These are phyloP conservation scores for Vicugna pacos DNA, from an alignment of 2,113 vertebrate genomes.

Conservation along the genomic window DNA sequence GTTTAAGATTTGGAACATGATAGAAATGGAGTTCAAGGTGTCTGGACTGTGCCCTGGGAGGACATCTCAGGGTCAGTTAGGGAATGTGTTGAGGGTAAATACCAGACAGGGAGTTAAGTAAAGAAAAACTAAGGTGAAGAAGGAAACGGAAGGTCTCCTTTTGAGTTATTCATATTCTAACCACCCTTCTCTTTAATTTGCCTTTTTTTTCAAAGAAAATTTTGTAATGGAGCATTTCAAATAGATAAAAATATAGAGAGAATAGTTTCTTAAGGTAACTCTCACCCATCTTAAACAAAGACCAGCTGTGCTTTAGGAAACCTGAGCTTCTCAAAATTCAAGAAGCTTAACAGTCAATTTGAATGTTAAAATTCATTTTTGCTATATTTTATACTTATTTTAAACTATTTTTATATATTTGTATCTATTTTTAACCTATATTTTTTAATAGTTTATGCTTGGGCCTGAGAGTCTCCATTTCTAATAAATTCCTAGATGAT, in stretches of 20 bases:
- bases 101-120: neutral
- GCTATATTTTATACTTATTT: too few species aligned
- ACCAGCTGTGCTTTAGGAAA: neutral
- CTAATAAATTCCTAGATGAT: neutral
- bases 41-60: neutral
- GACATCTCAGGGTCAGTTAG: neutral
- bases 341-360: neutral
- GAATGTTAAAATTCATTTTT: neutral
- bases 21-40: neutral
- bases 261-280: neutral
- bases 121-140: neutral
- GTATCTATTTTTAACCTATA: too few species aligned
- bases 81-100: neutral
- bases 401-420: too few species aligned
- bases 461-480: neutral
- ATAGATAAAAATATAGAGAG: neutral
- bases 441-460: neutral
- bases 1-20: neutral
- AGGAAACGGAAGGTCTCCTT: neutral
- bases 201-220: neutral
- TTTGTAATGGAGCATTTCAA: neutral
- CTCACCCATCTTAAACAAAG: neutral
- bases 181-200: neutral
- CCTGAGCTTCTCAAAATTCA: neutral
- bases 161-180: neutral